Evolutionary conservation across 2,797 vertebrate genomes (phyloP).

Genomic region (Myotis planiceps): DNA sequence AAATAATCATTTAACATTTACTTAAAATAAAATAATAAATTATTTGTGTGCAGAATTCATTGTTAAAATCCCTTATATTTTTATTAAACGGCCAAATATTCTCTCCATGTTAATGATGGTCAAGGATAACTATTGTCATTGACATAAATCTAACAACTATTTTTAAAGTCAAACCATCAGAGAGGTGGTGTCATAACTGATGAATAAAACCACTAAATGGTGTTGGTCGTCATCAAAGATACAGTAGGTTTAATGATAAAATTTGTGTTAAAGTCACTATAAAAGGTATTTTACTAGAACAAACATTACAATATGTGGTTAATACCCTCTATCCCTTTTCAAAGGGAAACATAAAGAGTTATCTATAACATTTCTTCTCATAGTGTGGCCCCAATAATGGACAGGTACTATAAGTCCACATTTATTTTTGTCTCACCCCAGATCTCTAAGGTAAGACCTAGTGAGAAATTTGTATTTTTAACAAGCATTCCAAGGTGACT

Average conservation of each 20-base stretch:
- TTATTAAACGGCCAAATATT: neutral
- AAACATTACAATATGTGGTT: neutral
- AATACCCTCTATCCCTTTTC: neutral
- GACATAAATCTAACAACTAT: neutral
- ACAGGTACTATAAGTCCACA: neutral
- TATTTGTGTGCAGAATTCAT: neutral
- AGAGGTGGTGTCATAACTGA: neutral
- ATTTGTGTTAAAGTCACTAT: neutral
- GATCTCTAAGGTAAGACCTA: neutral
- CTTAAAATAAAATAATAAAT: neutral
- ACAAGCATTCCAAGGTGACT: constrained; percentile 38
- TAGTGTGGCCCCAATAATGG: neutral
- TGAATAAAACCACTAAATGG: neutral
- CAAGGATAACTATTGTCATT: neutral
- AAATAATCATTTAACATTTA: neutral
- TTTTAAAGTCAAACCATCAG: neutral
- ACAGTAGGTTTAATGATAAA: neutral
- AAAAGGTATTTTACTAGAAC: neutral
- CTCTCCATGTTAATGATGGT: neutral
- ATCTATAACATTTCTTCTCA: neutral
- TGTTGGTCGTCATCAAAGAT: neutral
- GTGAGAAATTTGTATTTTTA: constrained; percentile 50
- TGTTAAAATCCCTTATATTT: neutral
- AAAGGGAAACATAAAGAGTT: neutral
- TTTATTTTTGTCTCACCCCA: neutral